A percentile compares a stretch with the other conserved stretches of the same genome.
phyloP scores from a whole-genome alignment of 2,113 vertebrate genomes.

The Oncorhynchus keta region DNA sequence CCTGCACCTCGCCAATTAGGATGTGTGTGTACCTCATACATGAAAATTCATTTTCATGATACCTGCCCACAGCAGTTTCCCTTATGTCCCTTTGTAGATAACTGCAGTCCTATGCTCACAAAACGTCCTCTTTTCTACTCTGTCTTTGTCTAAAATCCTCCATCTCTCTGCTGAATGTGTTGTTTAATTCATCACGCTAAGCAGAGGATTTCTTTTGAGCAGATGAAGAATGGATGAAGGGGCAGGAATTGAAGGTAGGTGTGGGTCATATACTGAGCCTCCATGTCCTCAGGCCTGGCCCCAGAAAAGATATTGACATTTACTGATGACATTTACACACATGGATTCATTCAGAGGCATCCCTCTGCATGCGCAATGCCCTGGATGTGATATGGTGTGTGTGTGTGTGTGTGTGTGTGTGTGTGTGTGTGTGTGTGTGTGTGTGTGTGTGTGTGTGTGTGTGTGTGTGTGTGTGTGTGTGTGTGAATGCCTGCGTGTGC shows the following conservation, averaged over 20 bases:
- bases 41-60: not conserved
- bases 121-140: constrained; percentile 26
- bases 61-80: not conserved
- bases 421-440: too few species aligned
- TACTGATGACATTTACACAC: constrained; percentile 67
- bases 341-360: constrained; percentile 52
- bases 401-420: not conserved
- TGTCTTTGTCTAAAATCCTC: constrained; percentile 18
- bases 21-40: not conserved
- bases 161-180: constrained; percentile 1
- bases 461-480: too few species aligned
- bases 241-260: constrained; percentile 41
- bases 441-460: too few species aligned
- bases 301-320: constrained; percentile 68
- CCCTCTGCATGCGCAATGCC: constrained; percentile 56
- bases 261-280: constrained; percentile 34
- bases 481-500: too few species aligned
- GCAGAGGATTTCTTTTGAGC: constrained; percentile 50
- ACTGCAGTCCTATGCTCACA: not conserved
- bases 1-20: not conserved
- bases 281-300: constrained; percentile 49
- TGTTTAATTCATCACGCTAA: constrained; percentile 60
- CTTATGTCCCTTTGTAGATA: not conserved
- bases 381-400: not conserved
- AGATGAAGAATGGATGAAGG: constrained; percentile 62